Percentiles rank a stretch among this genome's conserved stretches.
These are phyloP conservation scores for Galaxea fascicularis DNA, from an alignment of 92 coral and sea anemone genomes.

Conservation along the genomic window DNA sequence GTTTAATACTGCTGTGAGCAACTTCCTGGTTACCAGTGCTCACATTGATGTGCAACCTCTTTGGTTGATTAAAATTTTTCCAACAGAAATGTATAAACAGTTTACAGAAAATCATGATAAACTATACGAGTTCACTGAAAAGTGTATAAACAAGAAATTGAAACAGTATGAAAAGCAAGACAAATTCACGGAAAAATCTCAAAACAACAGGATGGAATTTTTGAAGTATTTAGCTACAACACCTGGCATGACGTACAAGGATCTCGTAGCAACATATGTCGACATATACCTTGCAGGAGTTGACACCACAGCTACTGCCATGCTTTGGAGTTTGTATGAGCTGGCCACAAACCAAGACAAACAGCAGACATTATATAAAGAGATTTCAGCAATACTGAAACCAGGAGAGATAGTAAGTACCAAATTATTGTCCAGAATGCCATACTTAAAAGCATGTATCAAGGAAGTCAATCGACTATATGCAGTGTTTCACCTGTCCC, in stretches of 20 bases:
- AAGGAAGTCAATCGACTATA: constrained; percentile 80
- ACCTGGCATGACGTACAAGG: constrained; percentile 62
- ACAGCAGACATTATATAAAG: constrained; percentile 63
- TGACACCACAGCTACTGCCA: constrained; percentile 76
- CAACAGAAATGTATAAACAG: constrained; percentile 64
- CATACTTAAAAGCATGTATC: constrained; percentile 81
- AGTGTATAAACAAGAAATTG: constrained; percentile 51
- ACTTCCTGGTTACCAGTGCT: constrained; percentile 11
- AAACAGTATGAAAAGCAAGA: constrained; percentile 41
- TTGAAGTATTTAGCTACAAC: constrained; percentile 53
- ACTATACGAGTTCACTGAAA: constrained; percentile 68
- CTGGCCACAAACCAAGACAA: constrained; percentile 76
- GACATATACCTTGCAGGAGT: constrained; percentile 82
- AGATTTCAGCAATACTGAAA: constrained; percentile 63
- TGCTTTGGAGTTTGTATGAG: constrained; percentile 72
- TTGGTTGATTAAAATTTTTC: constrained; percentile 69
- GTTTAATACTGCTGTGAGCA: constrained; percentile 47
- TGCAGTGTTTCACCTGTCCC: constrained; percentile 46
- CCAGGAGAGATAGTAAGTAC: constrained; percentile 51
- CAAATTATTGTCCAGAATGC: constrained; percentile 49
- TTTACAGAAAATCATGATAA: constrained; percentile 55
- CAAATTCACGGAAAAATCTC: background rate
- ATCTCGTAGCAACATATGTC: constrained; percentile 69
- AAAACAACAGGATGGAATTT: constrained; percentile 40
- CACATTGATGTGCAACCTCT: constrained; percentile 57